phyloP scores from a whole-genome alignment of 2,888 invertebrate genomes.

The Oxycera nigricornis region DNA sequence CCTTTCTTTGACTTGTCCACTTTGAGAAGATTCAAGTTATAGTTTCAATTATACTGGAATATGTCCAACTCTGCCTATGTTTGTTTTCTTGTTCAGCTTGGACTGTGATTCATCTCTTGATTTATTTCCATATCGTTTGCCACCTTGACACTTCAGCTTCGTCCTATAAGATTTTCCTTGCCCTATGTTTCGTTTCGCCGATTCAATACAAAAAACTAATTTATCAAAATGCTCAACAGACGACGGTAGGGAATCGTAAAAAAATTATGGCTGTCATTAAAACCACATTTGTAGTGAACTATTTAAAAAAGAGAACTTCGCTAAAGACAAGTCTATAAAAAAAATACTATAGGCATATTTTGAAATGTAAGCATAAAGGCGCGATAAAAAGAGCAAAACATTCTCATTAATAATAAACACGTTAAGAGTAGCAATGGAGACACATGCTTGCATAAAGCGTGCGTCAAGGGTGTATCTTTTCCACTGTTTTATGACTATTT shows the following conservation, averaged over 20 bases:
- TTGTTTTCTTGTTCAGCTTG: no score
- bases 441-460: neutral
- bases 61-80: no score
- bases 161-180: no score
- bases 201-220: neutral
- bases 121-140: no score
- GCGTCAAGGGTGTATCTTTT: neutral
- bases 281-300: conserved; percentile 2
- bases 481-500: neutral
- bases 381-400: neutral
- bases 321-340: neutral
- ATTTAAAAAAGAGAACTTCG: neutral
- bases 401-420: neutral
- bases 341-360: neutral
- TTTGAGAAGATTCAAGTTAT: no score
- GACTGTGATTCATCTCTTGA: no score
- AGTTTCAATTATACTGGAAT: no score
- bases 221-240: neutral
- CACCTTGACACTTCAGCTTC: no score
- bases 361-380: neutral
- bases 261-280: neutral
- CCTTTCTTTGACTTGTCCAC: no score
- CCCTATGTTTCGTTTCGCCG: no score
- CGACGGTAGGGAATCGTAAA: neutral
- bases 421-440: neutral